Base-by-base conservation (phyloP, 2,797 vertebrate species). In the Buphagus erythrorhynchus region DNA sequence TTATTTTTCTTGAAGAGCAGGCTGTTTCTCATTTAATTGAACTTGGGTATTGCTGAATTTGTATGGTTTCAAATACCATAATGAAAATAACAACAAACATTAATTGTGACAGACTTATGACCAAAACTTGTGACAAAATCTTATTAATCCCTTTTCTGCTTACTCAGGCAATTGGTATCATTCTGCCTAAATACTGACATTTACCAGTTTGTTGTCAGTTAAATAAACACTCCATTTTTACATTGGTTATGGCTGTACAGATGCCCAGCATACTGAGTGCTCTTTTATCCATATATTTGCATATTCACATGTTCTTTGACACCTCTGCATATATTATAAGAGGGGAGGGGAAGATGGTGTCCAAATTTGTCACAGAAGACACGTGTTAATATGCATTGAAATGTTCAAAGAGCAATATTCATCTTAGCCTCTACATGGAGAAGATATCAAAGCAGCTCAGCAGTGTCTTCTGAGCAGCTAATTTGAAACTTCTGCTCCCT, bases 361-460 rank as follows among this genome's bases (percentile, higher is more conserved):
- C 82, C 58, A 75, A 40, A 61, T 87, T 85, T 93, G 81, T 61
- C 67, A 46, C 38, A 59, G 59, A 82, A 87, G 42, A 46, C 46
- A 61, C 0, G 0, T 81, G 33, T 85, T 94, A 95, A 89, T 93
- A 87, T 76, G 68, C 57, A 83, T 79, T 94, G 67, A 92, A 93
- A 65, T 82, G 67, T 87, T 96, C 90, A 96, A 96, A 92, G 84
- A 89, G 38, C 62, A 95, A 80, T 87, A 92, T 76, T 95, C 57
- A 65, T 95, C 52, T 78, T 81, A 59, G 55, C 40, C 38, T 82
- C 42, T 51, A 62, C 10, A 11, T 8, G 67, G 77, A 77, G 35
- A 79, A 73, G 48, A 79, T 79, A 94, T 87, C 80, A 94, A 89
- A 93, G 80, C 35, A 43, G 55, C 63, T 92, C 74, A 82, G 52